Evolutionary conservation across 2,113 vertebrate species (phyloP).

Genomic region (Mustelus asterias): DNA sequence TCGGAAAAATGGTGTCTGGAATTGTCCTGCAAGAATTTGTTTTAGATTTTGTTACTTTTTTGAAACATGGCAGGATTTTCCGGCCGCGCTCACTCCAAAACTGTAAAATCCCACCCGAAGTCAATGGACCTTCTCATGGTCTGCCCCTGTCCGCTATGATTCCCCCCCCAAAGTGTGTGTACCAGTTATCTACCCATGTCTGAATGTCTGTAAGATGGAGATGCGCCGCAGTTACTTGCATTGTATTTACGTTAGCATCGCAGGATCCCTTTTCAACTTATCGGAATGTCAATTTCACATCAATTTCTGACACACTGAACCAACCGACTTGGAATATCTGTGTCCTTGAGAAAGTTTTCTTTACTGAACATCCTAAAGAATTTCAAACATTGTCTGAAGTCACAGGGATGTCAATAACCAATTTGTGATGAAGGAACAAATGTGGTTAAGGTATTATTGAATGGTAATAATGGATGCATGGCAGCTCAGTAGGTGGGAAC

Average conservation of each 20-base stretch:
- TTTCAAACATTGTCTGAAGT: background rate
- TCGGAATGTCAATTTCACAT: conserved; percentile 8
- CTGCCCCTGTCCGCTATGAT: too few relatives aligned
- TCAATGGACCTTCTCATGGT: too few relatives aligned
- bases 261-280: background rate
- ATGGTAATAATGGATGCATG: background rate
- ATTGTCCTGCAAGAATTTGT: background rate
- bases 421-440: background rate
- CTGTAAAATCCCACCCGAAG: too few relatives aligned
- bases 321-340: background rate
- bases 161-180: too few relatives aligned
- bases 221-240: background rate
- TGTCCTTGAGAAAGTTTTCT: background rate
- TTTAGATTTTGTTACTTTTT: background rate
- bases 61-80: background rate
- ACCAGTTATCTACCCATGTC: background rate
- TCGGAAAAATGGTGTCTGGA: background rate
- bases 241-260: background rate
- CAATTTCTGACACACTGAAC: conserved; percentile 1
- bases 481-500: background rate
- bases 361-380: background rate
- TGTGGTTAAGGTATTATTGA: background rate
- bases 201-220: background rate
- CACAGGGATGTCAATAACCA: background rate
- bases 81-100: too few relatives aligned